Conservation (phyloP, 92 coral and sea anemone genomes). For the Montipora capitata region DNA sequence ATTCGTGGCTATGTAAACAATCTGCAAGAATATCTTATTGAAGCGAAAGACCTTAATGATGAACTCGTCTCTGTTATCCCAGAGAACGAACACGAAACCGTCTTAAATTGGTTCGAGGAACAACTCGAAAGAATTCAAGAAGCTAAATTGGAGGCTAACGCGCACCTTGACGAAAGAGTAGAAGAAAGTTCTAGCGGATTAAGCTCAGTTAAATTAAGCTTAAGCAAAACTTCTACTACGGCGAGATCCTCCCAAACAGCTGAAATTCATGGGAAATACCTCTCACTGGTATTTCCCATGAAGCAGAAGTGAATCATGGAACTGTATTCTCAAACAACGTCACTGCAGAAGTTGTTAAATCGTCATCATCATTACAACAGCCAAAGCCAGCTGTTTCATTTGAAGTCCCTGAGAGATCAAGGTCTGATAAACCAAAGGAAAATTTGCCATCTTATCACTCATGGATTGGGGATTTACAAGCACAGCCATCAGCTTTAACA, state of each 20-base stretch:
- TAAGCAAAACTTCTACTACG: background rate
- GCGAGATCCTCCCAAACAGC: background rate
- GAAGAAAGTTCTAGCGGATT: constrained; percentile 19
- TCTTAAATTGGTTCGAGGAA: constrained; percentile 41
- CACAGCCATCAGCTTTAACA: too few relatives aligned
- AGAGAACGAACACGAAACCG: constrained; percentile 49
- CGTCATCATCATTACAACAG: background rate
- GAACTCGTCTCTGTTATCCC: constrained; percentile 1
- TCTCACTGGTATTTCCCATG: background rate
- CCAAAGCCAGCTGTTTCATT: background rate
- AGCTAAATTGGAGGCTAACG: constrained; percentile 27
- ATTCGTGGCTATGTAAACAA: constrained; percentile 39
- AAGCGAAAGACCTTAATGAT: constrained; percentile 46
- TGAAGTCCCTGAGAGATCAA: background rate
- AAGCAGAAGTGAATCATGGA: background rate
- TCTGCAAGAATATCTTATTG: constrained; percentile 24
- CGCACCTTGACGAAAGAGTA: constrained; percentile 20
- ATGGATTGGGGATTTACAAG: constrained; percentile 34
- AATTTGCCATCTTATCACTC: background rate
- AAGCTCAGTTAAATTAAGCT: too few relatives aligned
- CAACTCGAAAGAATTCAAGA: constrained; percentile 42
- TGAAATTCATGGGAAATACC: constrained; percentile 36
- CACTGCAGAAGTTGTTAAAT: background rate
- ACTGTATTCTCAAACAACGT: background rate
- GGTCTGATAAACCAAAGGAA: background rate